Evolutionary conservation across 1,140 invertebrate genomes (phyloP), one percentile per base, ranked within the genome.

Genomic region (Pseudomyrmex sp.): DNA sequence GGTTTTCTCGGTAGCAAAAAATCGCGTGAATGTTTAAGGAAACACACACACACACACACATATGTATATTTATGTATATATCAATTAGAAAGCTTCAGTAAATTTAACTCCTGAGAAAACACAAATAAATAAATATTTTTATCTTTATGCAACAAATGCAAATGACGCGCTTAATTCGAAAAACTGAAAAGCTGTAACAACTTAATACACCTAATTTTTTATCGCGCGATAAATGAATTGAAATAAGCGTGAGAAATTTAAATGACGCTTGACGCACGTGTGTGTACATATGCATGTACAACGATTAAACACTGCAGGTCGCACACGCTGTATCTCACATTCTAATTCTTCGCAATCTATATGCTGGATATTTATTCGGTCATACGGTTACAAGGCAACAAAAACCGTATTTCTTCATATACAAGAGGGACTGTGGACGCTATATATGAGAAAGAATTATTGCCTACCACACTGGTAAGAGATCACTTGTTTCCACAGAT

Each of bases 361-460:
- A 50, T 59, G 18, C 44, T 12, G 44, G 35, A 70, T 79, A 80
- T 80, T 80, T 80, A 61, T 80, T 35, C 66, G 76, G 15, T 20
- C 44, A 15, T 70, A 26, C 3, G 26, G 66, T 20, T 59, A 18
- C 54, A 12, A 65, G 66, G 72, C 54, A 66, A 35, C 35, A 35
- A 35, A 80, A 72, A 61, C 54, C 44, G 54, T 80, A 72, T 80
- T 80, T 80, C 44, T 72, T 52, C 46, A 80, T 61, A 80, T 44
- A 80, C n/a, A 23, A 48, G 44, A 44, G 54, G 44, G 5, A 50
- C 54, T 80, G 59, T 80, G n/a, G 66, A 80, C 70, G 65, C 54
- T 79, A 80, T 80, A 80, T 70, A 70, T 80, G 61, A 54, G 56
- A 80, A 80, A 80, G 76, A 80, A 80, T 80, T 80, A 80, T 80